A percentile compares a stretch with the other conserved stretches of the same genome.
phyloP scores from a whole-genome alignment of 2,888 invertebrate species.

The Cyclophora albipunctata region DNA sequence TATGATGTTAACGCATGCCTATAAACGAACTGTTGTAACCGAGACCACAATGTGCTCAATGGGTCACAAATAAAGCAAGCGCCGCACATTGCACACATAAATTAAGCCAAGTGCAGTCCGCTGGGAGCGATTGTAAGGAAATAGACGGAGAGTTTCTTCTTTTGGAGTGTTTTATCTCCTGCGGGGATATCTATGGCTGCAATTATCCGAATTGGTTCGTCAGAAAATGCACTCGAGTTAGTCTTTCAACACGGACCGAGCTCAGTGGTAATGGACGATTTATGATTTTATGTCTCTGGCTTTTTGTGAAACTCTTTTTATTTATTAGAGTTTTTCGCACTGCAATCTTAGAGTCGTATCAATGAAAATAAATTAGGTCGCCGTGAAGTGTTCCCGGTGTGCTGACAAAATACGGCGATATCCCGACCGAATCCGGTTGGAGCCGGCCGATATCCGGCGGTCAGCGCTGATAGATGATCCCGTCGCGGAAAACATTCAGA shows the following conservation, averaged over 20 bases:
- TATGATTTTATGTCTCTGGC: no score
- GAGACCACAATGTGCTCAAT: background rate
- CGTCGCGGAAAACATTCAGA: background rate
- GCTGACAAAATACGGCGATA: background rate
- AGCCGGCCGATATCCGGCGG: background rate
- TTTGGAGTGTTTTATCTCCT: background rate
- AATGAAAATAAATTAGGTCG: constrained; percentile 4
- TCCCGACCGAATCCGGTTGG: background rate
- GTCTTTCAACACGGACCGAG: no score
- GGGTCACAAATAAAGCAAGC: background rate
- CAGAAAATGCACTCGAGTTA: no score
- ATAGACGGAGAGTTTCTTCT: background rate
- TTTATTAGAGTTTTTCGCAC: no score
- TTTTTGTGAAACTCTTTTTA: no score
- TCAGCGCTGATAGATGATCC: constrained; percentile 4
- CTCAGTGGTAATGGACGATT: no score
- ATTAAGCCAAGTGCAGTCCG: background rate
- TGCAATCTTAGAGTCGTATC: no score
- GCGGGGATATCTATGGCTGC: background rate
- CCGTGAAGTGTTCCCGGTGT: background rate
- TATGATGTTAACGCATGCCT: background rate
- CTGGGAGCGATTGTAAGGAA: background rate
- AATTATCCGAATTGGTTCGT: no score
- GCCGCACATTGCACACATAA: background rate
- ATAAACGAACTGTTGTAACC: background rate